Percentiles rank a stretch among this genome's conserved stretches.
Conservation (phyloP, 2,797 vertebrate genomes). For the Hippoglossus hippoglossus region DNA sequence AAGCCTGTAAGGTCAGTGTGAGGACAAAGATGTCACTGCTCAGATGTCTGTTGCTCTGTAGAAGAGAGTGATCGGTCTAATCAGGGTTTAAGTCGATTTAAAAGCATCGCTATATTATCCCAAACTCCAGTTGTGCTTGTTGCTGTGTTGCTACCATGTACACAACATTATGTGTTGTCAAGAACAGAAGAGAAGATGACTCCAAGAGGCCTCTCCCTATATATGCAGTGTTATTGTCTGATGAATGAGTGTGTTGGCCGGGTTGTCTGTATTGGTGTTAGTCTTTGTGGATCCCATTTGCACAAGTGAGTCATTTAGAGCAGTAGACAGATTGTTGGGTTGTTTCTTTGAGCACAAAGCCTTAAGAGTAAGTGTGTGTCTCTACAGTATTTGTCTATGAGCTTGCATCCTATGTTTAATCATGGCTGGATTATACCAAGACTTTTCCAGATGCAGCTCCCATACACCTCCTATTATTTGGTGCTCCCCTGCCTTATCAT, state of each 20-base stretch:
- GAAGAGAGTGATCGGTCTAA: background rate
- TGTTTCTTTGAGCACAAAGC: conserved; percentile 42
- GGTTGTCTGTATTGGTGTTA: conserved; percentile 49
- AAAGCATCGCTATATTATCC: background rate
- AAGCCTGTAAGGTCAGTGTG: conserved; percentile 34
- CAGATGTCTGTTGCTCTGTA: conserved; percentile 1
- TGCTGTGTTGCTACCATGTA: conserved; percentile 38
- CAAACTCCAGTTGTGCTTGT: conserved; percentile 13
- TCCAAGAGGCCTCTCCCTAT: conserved; percentile 54
- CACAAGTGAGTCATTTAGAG: conserved; percentile 62
- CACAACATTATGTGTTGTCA: conserved; percentile 32
- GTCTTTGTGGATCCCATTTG: conserved; percentile 57
- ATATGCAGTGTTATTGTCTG: conserved; percentile 39
- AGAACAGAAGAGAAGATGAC: conserved; percentile 38
- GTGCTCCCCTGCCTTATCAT: conserved; percentile 39
- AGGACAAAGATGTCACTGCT: conserved; percentile 36
- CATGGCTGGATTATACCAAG: conserved; percentile 25
- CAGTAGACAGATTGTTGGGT: conserved; percentile 24
- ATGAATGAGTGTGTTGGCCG: conserved; percentile 60
- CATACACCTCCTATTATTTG: conserved; percentile 36
- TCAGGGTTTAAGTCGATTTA: background rate
- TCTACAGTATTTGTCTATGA: conserved; percentile 6
- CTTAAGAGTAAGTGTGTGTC: conserved; percentile 23
- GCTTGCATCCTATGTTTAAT: conserved; percentile 32
- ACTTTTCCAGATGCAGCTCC: conserved; percentile 29